phyloP scores from a whole-genome alignment of 2,113 vertebrate genomes.

The Nanorana parkeri region DNA sequence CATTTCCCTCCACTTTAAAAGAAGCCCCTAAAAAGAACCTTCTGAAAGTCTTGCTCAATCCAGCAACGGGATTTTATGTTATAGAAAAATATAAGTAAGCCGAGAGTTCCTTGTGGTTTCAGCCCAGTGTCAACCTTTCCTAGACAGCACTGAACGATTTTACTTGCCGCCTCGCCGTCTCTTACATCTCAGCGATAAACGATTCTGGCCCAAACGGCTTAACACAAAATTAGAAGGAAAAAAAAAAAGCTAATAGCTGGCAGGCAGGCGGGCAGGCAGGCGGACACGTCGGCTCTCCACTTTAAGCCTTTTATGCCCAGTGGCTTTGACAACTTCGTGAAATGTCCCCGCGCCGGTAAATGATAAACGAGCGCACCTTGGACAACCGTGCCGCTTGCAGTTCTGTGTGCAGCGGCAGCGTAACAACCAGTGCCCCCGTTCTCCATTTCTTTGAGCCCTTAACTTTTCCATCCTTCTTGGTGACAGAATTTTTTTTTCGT shows the following conservation, averaged over 20 bases:
- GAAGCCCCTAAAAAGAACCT: too few species aligned
- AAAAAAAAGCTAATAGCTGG: neutral
- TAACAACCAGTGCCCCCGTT: neutral
- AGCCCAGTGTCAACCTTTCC: too few species aligned
- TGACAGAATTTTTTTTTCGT: slow-evolving; percentile 31
- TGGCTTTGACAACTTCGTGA: neutral
- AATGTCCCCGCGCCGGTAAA: neutral
- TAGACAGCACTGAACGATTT: too few species aligned
- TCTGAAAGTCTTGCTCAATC: too few species aligned
- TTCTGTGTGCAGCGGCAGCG: slow-evolving; percentile 34
- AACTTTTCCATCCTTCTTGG: slow-evolving; percentile 21
- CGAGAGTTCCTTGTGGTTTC: too few species aligned
- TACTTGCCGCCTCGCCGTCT: too few species aligned
- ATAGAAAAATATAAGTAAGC: too few species aligned
- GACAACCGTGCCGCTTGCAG: slow-evolving; percentile 22
- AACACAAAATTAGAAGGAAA: neutral
- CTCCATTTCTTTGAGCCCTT: slow-evolving; percentile 18
- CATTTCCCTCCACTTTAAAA: too few species aligned
- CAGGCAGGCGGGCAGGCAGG: neutral
- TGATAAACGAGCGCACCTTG: neutral
- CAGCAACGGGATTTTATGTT: too few species aligned
- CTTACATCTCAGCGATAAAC: neutral
- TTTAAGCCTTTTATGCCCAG: neutral
- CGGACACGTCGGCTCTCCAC: neutral
- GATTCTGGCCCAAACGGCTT: neutral